A percentile compares a stretch with the other conserved stretches of the same genome.
These are phyloP conservation scores for Caradrina kadenii DNA, from an alignment of 2,888 invertebrate genomes.

Conservation along the genomic window DNA sequence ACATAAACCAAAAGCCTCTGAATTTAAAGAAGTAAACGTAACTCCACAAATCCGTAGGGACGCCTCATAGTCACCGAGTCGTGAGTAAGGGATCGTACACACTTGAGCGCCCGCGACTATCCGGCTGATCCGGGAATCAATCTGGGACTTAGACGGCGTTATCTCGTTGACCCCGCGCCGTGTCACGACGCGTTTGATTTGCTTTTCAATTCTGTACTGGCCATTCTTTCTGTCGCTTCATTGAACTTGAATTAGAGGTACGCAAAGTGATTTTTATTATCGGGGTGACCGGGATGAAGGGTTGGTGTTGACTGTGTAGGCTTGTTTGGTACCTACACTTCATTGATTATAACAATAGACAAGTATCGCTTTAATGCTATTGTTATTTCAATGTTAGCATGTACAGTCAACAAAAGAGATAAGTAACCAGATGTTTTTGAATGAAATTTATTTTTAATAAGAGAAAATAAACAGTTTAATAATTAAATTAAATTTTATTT, in stretches of 20 bases:
- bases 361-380: too few relatives aligned
- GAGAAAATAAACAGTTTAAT: too few relatives aligned
- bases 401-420: too few relatives aligned
- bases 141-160: constrained; percentile 85
- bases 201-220: constrained; percentile 78
- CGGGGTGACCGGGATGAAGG: constrained; percentile 36
- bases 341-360: too few relatives aligned
- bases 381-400: too few relatives aligned
- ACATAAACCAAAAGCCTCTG: constrained; percentile 31
- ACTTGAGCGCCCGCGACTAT: constrained; percentile 80
- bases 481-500: too few relatives aligned
- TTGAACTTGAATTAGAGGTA: constrained; percentile 57
- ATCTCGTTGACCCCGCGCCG: constrained; percentile 86
- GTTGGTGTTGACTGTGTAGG: constrained; percentile 14
- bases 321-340: not conserved
- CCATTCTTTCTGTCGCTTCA: constrained; percentile 67
- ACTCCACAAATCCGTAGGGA: constrained; percentile 77
- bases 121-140: constrained; percentile 88
- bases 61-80: constrained; percentile 80
- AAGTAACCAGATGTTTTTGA: too few relatives aligned
- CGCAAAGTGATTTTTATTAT: constrained; percentile 59
- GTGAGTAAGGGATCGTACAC: constrained; percentile 87
- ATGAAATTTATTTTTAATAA: too few relatives aligned
- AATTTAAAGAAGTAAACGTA: constrained; percentile 56
- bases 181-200: constrained; percentile 83